These are phyloP conservation scores for Lycocerus yunnanus DNA, from an alignment of 2,888 invertebrate species.

Conservation along the genomic window DNA sequence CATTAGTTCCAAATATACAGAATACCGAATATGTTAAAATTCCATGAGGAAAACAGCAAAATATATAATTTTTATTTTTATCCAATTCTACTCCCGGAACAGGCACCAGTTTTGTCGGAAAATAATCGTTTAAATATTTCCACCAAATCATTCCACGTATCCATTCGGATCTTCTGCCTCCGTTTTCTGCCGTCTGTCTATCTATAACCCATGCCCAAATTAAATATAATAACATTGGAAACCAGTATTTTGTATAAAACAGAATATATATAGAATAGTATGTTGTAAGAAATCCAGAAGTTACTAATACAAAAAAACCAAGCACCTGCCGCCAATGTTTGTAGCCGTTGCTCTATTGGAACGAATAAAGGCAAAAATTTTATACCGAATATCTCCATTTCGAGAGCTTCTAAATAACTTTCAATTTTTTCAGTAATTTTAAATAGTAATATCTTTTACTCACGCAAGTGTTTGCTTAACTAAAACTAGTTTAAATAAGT, in stretches of 20 bases:
- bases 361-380: constrained; percentile 84
- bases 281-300: constrained; percentile 61
- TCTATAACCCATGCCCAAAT: constrained; percentile 66
- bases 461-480: background rate
- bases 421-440: no score
- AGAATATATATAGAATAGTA: constrained; percentile 63
- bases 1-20: constrained; percentile 76
- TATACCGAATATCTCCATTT: constrained; percentile 66
- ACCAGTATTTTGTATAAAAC: constrained; percentile 60
- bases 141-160: constrained; percentile 71
- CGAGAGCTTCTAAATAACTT: no score
- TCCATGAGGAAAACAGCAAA: constrained; percentile 86
- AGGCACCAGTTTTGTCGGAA: constrained; percentile 82
- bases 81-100: constrained; percentile 83
- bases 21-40: constrained; percentile 77
- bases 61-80: constrained; percentile 79
- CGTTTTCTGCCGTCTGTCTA: constrained; percentile 62
- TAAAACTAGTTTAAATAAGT: no score
- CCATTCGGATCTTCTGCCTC: constrained; percentile 55
- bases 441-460: no score
- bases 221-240: constrained; percentile 63
- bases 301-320: constrained; percentile 75
- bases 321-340: constrained; percentile 77
- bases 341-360: constrained; percentile 77
- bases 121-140: constrained; percentile 79